Evolutionary conservation across 2,113 vertebrate genomes (phyloP), one percentile per base, ranked within the genome.

Genomic region (Nothocercus nigrocapillus): DNA sequence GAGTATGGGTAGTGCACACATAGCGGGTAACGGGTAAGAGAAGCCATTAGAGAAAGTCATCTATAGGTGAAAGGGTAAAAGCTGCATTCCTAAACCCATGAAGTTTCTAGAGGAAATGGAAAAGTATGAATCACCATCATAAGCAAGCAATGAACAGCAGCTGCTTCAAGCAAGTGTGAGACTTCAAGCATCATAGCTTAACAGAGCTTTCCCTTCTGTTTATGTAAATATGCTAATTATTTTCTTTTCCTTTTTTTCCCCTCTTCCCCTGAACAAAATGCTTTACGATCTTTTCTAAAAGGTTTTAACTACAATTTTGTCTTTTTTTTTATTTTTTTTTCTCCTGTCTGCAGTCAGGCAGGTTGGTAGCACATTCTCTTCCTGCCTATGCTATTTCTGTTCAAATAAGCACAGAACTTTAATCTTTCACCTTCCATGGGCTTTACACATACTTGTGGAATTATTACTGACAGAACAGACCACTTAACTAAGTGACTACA

Each of bases 361-460:
- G 21, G 80, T 42, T 82, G 0, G 0, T 2, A 36, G 25, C 4
- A 1, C 3, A 0, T 66, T 82, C 38, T 81, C n/a, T 42, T 87
- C 73, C 69, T 15, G 8, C 47, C 77, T 64, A 84, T 0, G 0
- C 61, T 84, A 70, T 34, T 81, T 38, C 47, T 83, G 79, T 40
- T 94, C 64, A 72, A 62, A 68, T 56, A 20, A 61, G 42, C 22
- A 81, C 25, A 93, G 21, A 30, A 63, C 15, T 67, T 89, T 18
- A 54, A 58, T 81, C 38, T 72, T 28, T 82, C 82, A 83, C 72
- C 76, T 88, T 61, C 68, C 68, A 25, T 8, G 4, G 72, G 73
- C 74, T 72, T 69, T 79, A 85, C 22, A 61, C 3, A 2, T 82
- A 79, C 49, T 90, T 93, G 47, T 45, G 42, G 25, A 82, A 38